Evolutionary conservation across 2,113 vertebrate genomes (phyloP).

Genomic region (Neofelis nebulosa): DNA sequence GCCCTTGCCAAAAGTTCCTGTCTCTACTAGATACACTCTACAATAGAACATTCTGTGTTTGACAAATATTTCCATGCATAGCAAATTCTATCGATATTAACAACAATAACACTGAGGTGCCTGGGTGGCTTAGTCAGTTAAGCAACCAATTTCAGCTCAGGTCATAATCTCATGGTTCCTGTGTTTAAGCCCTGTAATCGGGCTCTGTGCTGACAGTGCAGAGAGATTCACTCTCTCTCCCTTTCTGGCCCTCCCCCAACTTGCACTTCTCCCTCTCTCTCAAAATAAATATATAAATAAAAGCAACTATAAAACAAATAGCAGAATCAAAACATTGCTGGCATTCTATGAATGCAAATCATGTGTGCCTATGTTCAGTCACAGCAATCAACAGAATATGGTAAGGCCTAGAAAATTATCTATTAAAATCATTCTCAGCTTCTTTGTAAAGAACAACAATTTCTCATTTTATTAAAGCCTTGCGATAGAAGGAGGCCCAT

Average conservation of each 20-base stretch:
- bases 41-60: not conserved
- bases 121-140: too few species aligned
- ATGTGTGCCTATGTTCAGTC: not conserved
- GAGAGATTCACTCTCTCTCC: too few species aligned
- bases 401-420: not conserved
- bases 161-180: too few species aligned
- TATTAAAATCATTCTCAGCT: not conserved
- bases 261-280: too few species aligned
- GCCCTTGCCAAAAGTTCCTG: not conserved
- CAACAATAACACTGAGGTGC: not conserved
- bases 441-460: not conserved
- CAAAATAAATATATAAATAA: too few species aligned
- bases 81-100: not conserved
- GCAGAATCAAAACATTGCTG: not conserved
- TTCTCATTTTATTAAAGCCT: not conserved
- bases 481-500: not conserved
- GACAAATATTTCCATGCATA: not conserved
- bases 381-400: not conserved
- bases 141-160: too few species aligned
- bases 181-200: accelerated
- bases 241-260: too few species aligned
- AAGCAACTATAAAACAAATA: not conserved
- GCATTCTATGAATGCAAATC: not conserved
- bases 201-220: too few species aligned
- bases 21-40: not conserved